Evolutionary conservation across 1,140 invertebrate genomes (phyloP), one percentile per base, ranked within the genome.

Genomic region (Drosophila lini): DNA sequence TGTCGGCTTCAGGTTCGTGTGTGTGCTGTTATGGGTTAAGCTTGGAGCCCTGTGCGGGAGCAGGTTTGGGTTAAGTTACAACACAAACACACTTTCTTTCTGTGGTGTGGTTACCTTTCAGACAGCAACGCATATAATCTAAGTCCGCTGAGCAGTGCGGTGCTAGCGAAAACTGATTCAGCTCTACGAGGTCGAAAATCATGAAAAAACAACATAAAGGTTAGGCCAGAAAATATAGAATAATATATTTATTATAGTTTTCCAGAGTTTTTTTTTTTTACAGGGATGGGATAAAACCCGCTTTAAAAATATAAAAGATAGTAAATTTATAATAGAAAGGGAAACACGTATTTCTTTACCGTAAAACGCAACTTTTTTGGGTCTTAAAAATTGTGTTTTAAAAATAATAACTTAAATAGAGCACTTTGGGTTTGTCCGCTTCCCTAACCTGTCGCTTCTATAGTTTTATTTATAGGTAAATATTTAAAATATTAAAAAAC

Each of bases 101-200:
- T 13, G 15, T 10, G 47, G 47, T 36, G 38, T 60, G 65, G 73
- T 90, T 92, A 92, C 91, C 91, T 92, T 92, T 92, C 52, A 92
- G 64, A 76, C 91, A 92, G 83, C 88, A 91, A 90, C 91, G 91
- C 74, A 92, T 81, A 86, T 92, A 91, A 84, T 92, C 91, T 89
- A 92, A 90, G 59, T 91, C 91, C 52, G 91, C 91, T 52, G 91
- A 86, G 81, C 91, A 92, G 79, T 92, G 91, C 58, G 91, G 91
- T 19, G 91, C 91, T 80, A 92, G 65, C 6, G 78, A 88, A 65
- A 92, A 92, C 68, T 91, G 88, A 62, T 91, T 92, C 48, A 92
- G 69, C 65, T 81, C 91, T 92, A 74, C 25, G 47, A 45, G 19
- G 48, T 74, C 47, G 38, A 84, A 60, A 70, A 73, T 44, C 58